These are phyloP conservation scores for Melolontha melolontha DNA, from an alignment of 2,888 invertebrate genomes.

Conservation along the genomic window DNA sequence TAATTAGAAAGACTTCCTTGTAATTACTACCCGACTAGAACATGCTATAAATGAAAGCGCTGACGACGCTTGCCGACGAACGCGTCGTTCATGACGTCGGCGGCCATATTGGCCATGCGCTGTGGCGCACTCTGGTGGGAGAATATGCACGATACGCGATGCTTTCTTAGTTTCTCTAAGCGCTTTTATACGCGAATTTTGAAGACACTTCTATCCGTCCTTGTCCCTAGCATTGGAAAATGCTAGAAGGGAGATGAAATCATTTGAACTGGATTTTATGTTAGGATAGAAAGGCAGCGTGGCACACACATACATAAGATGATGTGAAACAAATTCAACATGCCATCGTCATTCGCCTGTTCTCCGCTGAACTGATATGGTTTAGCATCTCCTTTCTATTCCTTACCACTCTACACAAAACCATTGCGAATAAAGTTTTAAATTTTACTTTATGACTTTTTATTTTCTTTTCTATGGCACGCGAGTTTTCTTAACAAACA, in stretches of 20 bases:
- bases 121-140: constrained; percentile 49
- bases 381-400: constrained; percentile 34
- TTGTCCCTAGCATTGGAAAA: constrained; percentile 46
- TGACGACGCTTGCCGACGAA: constrained; percentile 48
- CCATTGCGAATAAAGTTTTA: constrained; percentile 30
- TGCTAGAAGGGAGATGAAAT: constrained; percentile 49
- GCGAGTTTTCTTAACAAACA: not conserved
- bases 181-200: constrained; percentile 49
- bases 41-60: constrained; percentile 56
- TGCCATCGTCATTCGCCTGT: constrained; percentile 39
- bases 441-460: constrained; percentile 29
- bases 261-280: constrained; percentile 38
- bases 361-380: constrained; percentile 39
- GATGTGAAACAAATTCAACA: constrained; percentile 39
- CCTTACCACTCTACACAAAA: constrained; percentile 21
- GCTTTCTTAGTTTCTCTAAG: constrained; percentile 55
- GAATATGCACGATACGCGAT: constrained; percentile 53
- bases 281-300: constrained; percentile 38
- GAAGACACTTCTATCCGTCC: constrained; percentile 53
- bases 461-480: constrained; percentile 22
- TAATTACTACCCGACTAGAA: constrained; percentile 47
- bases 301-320: constrained; percentile 37
- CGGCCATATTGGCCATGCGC: constrained; percentile 63
- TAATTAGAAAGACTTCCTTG: constrained; percentile 42
- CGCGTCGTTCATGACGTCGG: constrained; percentile 50